A percentile compares a stretch with the other conserved stretches of the same genome.
Evolutionary conservation across 2,888 invertebrate species (phyloP).

Genomic region (Liodrosophila aerea): DNA sequence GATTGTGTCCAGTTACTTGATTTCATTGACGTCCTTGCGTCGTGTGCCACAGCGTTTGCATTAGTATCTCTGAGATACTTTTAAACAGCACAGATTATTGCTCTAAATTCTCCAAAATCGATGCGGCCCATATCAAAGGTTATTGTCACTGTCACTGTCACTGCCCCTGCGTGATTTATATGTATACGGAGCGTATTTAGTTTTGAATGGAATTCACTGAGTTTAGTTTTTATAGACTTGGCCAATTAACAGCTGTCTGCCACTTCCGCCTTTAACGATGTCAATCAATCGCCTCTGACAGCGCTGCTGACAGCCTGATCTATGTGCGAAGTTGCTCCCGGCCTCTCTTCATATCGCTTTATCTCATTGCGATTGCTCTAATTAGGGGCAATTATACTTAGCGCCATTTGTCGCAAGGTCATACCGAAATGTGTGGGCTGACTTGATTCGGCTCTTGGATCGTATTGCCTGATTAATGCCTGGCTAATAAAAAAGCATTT

Average conservation of each 20-base stretch:
- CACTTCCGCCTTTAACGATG: conserved; percentile 62
- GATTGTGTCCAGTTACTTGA: conserved; percentile 36
- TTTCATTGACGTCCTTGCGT: conserved; percentile 70
- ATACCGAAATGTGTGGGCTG: conserved; percentile 16
- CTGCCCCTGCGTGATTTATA: conserved; percentile 61
- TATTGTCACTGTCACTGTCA: conserved; percentile 26
- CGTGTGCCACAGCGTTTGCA: conserved; percentile 63
- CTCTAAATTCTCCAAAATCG: too few species aligned
- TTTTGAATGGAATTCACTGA: background rate
- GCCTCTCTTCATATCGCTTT: too few species aligned
- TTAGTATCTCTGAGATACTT: conserved; percentile 11
- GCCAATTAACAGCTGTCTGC: conserved; percentile 69
- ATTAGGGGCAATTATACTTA: conserved; percentile 51
- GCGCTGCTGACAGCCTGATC: conserved; percentile 56
- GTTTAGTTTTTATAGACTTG: conserved; percentile 62
- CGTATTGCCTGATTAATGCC: conserved; percentile 22
- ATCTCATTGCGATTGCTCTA: conserved; percentile 35
- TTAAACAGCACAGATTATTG: conserved; percentile 3
- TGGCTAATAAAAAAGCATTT: conserved; percentile 1
- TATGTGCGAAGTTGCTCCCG: conserved; percentile 24
- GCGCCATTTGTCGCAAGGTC: conserved; percentile 48
- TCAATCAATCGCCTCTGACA: conserved; percentile 41
- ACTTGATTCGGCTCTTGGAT: conserved; percentile 52
- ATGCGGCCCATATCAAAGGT: conserved; percentile 66
- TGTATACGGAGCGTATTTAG: conserved; percentile 8